Conservation (phyloP, 2,113 vertebrate species). For the Zapus hudsonius region DNA sequence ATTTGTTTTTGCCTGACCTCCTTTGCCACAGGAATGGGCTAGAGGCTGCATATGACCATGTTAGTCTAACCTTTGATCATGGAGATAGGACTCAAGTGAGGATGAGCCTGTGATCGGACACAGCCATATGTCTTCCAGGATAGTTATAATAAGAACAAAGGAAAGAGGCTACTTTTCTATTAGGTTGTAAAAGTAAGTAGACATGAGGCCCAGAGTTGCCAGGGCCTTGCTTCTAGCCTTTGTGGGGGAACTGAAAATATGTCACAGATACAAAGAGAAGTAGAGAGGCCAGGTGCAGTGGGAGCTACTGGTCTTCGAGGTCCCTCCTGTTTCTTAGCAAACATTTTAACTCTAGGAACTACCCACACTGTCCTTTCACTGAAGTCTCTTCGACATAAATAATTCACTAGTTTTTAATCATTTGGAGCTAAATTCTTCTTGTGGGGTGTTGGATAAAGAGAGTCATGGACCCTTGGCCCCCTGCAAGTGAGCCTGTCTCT, state of each 20-base stretch:
- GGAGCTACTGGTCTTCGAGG: not conserved
- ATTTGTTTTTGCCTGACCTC: not conserved
- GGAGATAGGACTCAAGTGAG: not conserved
- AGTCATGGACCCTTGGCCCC: too few species aligned
- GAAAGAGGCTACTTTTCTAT: not conserved
- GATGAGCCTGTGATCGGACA: constrained; percentile 32
- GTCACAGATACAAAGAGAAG: not conserved
- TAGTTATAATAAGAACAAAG: constrained; percentile 51
- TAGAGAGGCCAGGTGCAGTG: not conserved
- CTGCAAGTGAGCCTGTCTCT: too few species aligned
- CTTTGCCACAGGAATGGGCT: not conserved
- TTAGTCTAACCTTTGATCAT: not conserved
- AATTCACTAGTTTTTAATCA: too few species aligned
- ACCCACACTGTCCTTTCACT: not conserved
- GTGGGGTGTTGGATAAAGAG: not conserved
- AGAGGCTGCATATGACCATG: not conserved
- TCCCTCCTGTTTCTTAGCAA: not conserved
- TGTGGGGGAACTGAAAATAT: constrained; percentile 13
- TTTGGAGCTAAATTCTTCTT: not conserved
- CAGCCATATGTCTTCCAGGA: not conserved
- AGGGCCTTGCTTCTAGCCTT: not conserved
- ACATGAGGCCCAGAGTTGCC: not conserved
- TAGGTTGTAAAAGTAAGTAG: not conserved
- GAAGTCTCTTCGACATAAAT: constrained; percentile 37
- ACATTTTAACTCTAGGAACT: not conserved